These are phyloP conservation scores for Anoura caudifer DNA, from an alignment of 2,113 vertebrate genomes.

Conservation along the genomic window DNA sequence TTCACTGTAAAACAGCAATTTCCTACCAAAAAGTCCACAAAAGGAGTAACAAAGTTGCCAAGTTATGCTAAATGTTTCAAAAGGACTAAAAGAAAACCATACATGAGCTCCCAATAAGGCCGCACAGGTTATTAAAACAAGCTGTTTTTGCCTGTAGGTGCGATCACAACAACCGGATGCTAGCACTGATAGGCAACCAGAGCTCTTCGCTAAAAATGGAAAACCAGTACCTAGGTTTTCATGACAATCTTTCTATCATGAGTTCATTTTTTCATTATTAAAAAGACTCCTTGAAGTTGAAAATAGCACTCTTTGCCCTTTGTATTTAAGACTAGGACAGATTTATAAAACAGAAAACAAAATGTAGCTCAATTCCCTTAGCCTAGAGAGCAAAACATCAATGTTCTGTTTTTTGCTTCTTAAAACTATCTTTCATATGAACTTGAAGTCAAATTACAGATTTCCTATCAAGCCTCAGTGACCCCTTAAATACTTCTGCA, in stretches of 20 bases:
- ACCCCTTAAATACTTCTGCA: background rate
- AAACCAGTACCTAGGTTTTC: background rate
- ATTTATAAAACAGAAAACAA: background rate
- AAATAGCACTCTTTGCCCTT: background rate
- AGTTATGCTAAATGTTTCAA: conserved; percentile 31
- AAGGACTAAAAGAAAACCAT: conserved; percentile 23
- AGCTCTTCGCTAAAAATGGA: background rate
- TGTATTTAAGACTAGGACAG: background rate
- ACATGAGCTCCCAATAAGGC: background rate
- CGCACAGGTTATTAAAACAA: background rate
- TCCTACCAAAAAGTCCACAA: background rate
- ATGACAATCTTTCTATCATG: background rate
- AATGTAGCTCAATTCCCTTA: background rate
- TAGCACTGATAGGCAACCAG: background rate
- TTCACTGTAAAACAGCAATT: conserved; percentile 29
- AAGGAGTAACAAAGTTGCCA: conserved; percentile 18
- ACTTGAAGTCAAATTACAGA: background rate
- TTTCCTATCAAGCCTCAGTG: background rate
- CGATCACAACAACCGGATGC: background rate
- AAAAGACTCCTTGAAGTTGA: background rate
- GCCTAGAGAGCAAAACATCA: background rate
- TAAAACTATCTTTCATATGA: background rate
- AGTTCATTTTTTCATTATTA: background rate
- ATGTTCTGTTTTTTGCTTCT: background rate
- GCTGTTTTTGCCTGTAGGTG: background rate